Percentiles rank a stretch among this genome's conserved stretches.
These are phyloP conservation scores for Synanthedon formicaeformis DNA, from an alignment of 2,888 invertebrate species.

Conservation along the genomic window DNA sequence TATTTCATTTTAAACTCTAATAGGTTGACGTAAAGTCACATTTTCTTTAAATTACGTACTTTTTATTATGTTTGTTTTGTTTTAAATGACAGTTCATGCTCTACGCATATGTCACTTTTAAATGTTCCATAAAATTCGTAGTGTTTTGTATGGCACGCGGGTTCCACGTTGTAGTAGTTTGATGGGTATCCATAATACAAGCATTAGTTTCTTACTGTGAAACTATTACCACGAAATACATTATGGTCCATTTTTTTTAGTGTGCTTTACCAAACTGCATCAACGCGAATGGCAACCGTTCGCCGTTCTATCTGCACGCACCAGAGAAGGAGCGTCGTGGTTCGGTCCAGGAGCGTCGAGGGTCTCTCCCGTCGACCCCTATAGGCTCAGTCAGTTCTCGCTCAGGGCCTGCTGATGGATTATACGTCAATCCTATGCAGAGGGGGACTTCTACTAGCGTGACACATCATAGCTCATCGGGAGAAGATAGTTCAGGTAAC, in stretches of 20 bases:
- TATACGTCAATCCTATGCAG: slow-evolving; percentile 88
- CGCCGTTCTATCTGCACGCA: slow-evolving; percentile 82
- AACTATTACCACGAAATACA: no score
- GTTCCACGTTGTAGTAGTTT: no score
- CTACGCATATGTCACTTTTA: no score
- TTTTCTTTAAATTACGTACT: no score
- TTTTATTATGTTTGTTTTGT: no score
- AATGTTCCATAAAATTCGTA: no score
- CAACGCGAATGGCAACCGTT: slow-evolving; percentile 55
- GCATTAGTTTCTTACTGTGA: no score
- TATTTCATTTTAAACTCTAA: no score
- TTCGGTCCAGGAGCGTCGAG: slow-evolving; percentile 42
- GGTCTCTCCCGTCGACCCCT: slow-evolving; percentile 46
- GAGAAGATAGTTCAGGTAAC: slow-evolving; percentile 60
- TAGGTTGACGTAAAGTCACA: no score
- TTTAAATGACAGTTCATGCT: no score
- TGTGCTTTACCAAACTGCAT: slow-evolving; percentile 68
- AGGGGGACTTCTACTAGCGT: slow-evolving; percentile 36
- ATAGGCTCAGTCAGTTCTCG: slow-evolving; percentile 55
- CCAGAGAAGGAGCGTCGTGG: slow-evolving; percentile 60
- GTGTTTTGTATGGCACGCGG: no score
- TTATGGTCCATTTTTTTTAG: slow-evolving; percentile 29
- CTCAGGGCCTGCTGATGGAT: slow-evolving; percentile 77
- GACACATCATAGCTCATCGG: slow-evolving; percentile 49
- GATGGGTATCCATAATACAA: no score